A percentile compares a stretch with the other conserved stretches of the same genome.
Evolutionary conservation across 2,113 vertebrate species (phyloP).

Genomic region (Caracal caracal): DNA sequence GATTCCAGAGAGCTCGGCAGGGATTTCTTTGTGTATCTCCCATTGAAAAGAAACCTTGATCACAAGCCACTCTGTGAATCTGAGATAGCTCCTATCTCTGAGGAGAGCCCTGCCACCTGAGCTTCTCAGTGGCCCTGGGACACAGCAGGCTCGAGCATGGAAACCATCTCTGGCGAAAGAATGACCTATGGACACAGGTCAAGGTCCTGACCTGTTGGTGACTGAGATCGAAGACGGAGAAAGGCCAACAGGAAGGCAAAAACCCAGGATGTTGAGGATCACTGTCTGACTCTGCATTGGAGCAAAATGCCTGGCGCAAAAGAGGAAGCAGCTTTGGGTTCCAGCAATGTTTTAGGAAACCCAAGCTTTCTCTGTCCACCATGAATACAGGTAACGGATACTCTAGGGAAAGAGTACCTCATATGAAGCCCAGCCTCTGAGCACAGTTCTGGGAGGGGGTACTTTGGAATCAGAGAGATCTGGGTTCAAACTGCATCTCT

Average conservation of each 20-base stretch:
- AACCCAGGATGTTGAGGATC: background rate
- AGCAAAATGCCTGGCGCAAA: background rate
- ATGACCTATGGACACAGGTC: background rate
- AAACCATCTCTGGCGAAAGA: background rate
- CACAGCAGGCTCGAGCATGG: background rate
- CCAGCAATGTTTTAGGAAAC: background rate
- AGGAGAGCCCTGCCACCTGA: background rate
- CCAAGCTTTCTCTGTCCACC: background rate
- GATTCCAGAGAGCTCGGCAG: background rate
- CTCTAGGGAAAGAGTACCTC: background rate
- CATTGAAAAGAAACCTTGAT: background rate
- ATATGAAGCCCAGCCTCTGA: background rate
- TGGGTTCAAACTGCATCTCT: background rate
- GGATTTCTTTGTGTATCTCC: background rate
- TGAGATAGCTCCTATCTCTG: background rate
- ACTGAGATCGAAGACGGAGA: background rate
- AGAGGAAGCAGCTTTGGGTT: background rate
- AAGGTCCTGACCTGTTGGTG: background rate
- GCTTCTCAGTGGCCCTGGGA: background rate
- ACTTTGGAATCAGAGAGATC: background rate
- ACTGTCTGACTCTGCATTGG: background rate
- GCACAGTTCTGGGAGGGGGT: fast-evolving
- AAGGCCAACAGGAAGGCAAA: background rate
- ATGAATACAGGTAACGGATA: background rate
- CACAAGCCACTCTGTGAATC: background rate